These are phyloP conservation scores for Heterodera filipjevi DNA, from an alignment of 2,888 invertebrate genomes.

Conservation along the genomic window DNA sequence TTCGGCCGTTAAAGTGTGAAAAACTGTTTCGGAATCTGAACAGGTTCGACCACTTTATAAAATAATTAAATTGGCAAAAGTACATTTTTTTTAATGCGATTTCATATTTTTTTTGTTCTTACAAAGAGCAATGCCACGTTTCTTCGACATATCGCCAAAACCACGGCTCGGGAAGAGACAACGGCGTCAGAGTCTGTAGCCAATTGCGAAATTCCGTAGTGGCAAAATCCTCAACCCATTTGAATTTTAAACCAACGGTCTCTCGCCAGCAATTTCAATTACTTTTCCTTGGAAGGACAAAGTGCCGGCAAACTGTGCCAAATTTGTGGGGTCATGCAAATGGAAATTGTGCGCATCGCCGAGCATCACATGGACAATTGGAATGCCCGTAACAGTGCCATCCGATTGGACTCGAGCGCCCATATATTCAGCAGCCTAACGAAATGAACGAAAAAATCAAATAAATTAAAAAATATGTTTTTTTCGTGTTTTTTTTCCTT, in stretches of 20 bases:
- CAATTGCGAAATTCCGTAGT: slow-evolving; percentile 58
- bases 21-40: slow-evolving; percentile 13
- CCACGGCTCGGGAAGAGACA: slow-evolving; percentile 62
- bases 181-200: slow-evolving; percentile 57
- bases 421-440: slow-evolving; percentile 39
- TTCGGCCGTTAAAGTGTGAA: slow-evolving; percentile 44
- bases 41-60: background rate
- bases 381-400: slow-evolving; percentile 20
- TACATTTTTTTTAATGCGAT: background rate
- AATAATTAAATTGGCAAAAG: too few relatives aligned
- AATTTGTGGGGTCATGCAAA: slow-evolving; percentile 45
- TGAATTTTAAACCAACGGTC: background rate
- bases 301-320: slow-evolving; percentile 53
- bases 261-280: background rate
- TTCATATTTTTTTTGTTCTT: background rate
- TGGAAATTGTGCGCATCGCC: slow-evolving; percentile 64
- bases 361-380: slow-evolving; percentile 53
- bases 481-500: background rate
- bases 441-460: background rate
- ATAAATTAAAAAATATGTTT: too few relatives aligned
- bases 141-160: slow-evolving; percentile 47
- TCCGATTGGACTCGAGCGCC: slow-evolving; percentile 29
- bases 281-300: slow-evolving; percentile 58
- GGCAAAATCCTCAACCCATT: slow-evolving; percentile 46
- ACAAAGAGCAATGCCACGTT: slow-evolving; percentile 55